These are phyloP conservation scores for Tylochromis polylepis DNA, from an alignment of 2,113 vertebrate species.

Conservation along the genomic window DNA sequence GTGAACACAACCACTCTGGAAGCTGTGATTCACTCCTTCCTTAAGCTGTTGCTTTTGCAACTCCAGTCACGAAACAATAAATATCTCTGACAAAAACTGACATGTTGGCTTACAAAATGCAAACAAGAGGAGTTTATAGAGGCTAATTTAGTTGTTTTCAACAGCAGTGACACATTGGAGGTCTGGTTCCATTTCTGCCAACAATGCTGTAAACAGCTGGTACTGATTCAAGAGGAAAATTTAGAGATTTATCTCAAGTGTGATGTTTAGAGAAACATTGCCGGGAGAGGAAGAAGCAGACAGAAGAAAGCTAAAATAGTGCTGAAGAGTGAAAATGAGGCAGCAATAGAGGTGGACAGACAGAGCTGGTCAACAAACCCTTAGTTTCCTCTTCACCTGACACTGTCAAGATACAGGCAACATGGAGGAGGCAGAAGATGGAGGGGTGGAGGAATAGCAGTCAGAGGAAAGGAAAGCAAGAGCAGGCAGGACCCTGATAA, in stretches of 20 bases:
- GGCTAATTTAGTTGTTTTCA: conserved; percentile 43
- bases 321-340: background rate
- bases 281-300: background rate
- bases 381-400: conserved; percentile 45
- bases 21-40: conserved; percentile 60
- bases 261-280: conserved; percentile 2
- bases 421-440: background rate
- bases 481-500: conserved; percentile 57
- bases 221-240: background rate
- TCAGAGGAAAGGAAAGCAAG: conserved; percentile 46
- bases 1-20: conserved; percentile 30
- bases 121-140: conserved; percentile 35
- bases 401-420: conserved; percentile 47
- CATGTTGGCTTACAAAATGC: conserved; percentile 16
- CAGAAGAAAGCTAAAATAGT: background rate
- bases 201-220: conserved; percentile 37
- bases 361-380: conserved; percentile 48
- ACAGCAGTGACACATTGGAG: conserved; percentile 27
- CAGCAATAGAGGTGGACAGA: background rate
- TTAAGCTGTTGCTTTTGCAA: conserved; percentile 36
- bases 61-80: conserved; percentile 48
- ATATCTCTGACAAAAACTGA: conserved; percentile 26
- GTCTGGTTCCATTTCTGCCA: conserved; percentile 22
- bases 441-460: conserved; percentile 15
- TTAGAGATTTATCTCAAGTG: conserved; percentile 13